Conservation (phyloP, 1,140 invertebrate genomes). For the Orchesella cincta region DNA sequence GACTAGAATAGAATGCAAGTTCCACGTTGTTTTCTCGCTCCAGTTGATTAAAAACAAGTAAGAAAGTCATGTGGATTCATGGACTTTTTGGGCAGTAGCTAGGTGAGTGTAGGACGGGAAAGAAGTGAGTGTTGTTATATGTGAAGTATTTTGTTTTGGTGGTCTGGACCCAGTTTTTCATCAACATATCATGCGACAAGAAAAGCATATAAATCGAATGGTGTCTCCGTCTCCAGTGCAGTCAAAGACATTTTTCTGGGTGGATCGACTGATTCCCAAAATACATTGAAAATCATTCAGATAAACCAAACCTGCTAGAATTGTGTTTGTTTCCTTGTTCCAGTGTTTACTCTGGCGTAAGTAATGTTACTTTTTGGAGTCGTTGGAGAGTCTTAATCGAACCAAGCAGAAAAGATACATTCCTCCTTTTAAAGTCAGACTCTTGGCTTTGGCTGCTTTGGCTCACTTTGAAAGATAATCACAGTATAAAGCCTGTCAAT, state of each 20-base stretch:
- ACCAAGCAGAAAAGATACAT: neutral
- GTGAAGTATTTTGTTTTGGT: too few relatives aligned
- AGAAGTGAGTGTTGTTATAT: too few relatives aligned
- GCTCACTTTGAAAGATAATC: constrained; percentile 20
- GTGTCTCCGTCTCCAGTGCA: too few relatives aligned
- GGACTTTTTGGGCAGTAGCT: too few relatives aligned
- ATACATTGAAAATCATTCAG: too few relatives aligned
- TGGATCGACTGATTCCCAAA: neutral
- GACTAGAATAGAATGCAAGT: neutral
- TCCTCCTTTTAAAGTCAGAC: neutral
- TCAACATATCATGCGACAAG: too few relatives aligned
- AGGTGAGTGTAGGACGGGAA: too few relatives aligned
- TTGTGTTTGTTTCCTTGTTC: neutral
- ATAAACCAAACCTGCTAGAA: too few relatives aligned
- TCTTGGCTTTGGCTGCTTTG: neutral
- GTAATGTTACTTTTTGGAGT: neutral
- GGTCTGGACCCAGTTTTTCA: too few relatives aligned
- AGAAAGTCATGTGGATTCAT: neutral
- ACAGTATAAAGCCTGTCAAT: constrained; percentile 25
- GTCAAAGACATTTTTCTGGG: constrained; percentile 11
- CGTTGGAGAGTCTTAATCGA: neutral
- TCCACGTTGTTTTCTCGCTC: neutral
- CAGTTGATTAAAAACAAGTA: constrained; percentile 2
- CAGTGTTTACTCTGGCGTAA: neutral
- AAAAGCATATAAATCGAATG: too few relatives aligned